Conservation (phyloP, 2,888 invertebrate species). For the Muschampia plurimacula region DNA sequence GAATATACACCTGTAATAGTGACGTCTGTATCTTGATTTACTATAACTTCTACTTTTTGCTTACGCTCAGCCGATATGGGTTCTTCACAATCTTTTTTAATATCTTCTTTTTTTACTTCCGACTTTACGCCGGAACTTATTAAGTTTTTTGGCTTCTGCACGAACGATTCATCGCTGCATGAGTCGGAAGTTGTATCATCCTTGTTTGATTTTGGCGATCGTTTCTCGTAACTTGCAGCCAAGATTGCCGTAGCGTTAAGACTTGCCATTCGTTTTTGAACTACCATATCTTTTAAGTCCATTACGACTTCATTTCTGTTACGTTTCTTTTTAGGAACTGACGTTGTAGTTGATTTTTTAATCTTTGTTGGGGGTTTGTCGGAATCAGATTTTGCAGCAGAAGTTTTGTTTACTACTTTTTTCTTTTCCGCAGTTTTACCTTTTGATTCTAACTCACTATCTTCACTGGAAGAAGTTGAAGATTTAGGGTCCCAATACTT, state of each 20-base stretch:
- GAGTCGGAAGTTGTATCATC: constrained; percentile 86
- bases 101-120: constrained; percentile 78
- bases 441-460: constrained; percentile 79
- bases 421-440: constrained; percentile 75
- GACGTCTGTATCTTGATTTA: constrained; percentile 94
- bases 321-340: constrained; percentile 81
- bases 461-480: constrained; percentile 87
- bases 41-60: constrained; percentile 91
- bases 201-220: constrained; percentile 85
- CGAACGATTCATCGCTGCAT: constrained; percentile 82
- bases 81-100: constrained; percentile 76
- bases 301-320: constrained; percentile 88
- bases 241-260: constrained; percentile 96
- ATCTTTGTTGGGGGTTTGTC: constrained; percentile 80
- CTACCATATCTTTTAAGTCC: constrained; percentile 95
- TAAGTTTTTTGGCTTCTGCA: constrained; percentile 83
- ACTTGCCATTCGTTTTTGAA: constrained; percentile 96
- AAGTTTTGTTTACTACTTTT: constrained; percentile 64
- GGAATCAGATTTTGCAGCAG: constrained; percentile 77
- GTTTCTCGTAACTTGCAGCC: constrained; percentile 94
- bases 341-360: constrained; percentile 72
- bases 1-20: constrained; percentile 95
- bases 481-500: constrained; percentile 95
- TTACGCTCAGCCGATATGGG: constrained; percentile 65
- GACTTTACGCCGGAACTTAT: constrained; percentile 83